Evolutionary conservation across 2,113 vertebrate species (phyloP).

Genomic region (Cyanoramphus novaezelandiae): DNA sequence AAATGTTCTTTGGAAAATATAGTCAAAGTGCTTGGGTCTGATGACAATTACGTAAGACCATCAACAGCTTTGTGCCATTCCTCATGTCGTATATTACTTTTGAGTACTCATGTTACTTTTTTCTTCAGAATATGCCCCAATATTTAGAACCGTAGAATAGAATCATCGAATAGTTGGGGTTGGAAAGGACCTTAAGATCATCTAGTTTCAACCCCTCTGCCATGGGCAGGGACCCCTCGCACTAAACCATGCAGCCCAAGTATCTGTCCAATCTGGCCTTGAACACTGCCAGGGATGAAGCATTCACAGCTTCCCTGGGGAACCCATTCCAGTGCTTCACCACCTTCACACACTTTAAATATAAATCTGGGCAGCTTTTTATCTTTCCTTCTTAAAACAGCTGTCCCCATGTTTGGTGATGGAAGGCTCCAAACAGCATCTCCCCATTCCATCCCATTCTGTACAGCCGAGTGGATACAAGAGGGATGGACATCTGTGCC

Average conservation of each 20-base stretch:
- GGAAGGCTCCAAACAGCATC: background rate
- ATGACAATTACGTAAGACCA: background rate
- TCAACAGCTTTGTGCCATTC: background rate
- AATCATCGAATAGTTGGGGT: background rate
- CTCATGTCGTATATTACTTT: background rate
- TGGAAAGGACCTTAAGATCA: background rate
- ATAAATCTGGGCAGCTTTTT: background rate
- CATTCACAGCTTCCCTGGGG: background rate
- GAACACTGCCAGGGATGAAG: background rate
- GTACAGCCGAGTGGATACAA: background rate
- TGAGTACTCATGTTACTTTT: background rate
- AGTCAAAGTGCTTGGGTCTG: background rate
- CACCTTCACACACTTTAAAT: background rate
- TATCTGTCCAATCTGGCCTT: background rate
- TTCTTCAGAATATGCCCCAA: background rate
- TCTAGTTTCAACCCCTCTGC: background rate
- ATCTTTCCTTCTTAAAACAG: background rate
- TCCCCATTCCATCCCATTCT: background rate
- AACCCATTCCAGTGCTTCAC: background rate
- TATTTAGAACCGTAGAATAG: background rate
- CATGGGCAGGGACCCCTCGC: background rate
- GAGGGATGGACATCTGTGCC: background rate
- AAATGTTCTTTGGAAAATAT: background rate
- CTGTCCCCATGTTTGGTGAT: background rate
- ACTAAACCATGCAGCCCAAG: background rate